Conservation (phyloP, 1,140 invertebrate genomes). For the Eufriesea mexicana region DNA sequence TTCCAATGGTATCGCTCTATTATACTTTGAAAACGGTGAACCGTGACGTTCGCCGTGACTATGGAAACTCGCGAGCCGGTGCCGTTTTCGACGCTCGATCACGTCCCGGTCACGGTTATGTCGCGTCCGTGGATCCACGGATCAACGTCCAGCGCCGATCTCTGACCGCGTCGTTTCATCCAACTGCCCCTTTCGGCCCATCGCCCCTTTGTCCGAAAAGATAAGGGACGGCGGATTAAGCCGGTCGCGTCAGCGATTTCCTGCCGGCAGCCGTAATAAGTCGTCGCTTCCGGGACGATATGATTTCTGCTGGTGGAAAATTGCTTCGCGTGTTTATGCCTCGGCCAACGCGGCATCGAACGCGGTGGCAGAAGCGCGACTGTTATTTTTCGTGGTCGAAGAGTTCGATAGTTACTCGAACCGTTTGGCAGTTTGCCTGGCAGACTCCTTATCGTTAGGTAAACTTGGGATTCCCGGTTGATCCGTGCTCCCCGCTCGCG, state of each 20-base stretch:
- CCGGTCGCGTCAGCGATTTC: slow-evolving; percentile 75
- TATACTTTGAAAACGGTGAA: slow-evolving; percentile 56
- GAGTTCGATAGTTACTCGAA: slow-evolving; percentile 25
- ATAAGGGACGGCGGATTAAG: slow-evolving; percentile 69
- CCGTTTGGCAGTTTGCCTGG: slow-evolving; percentile 32
- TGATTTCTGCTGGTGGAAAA: slow-evolving; percentile 72
- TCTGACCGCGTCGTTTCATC: slow-evolving; percentile 37
- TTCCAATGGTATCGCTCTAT: slow-evolving; percentile 71
- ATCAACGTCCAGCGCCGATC: slow-evolving; percentile 18
- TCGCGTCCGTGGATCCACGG: not conserved
- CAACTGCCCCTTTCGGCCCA: not conserved
- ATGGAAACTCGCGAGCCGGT: not conserved
- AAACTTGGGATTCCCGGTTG: slow-evolving; percentile 6
- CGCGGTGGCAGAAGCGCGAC: slow-evolving; percentile 72
- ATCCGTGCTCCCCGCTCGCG: not conserved
- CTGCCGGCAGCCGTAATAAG: slow-evolving; percentile 69
- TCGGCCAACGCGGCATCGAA: slow-evolving; percentile 39
- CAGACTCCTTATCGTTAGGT: slow-evolving; percentile 23
- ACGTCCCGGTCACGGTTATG: slow-evolving; percentile 7
- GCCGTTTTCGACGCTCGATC: not conserved
- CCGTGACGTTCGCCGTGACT: not conserved
- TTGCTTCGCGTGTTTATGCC: slow-evolving; percentile 74
- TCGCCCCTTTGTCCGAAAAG: slow-evolving; percentile 19
- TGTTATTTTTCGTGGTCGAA: slow-evolving; percentile 49
- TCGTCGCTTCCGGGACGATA: slow-evolving; percentile 68